Evolutionary conservation across 2,797 vertebrate species (phyloP).

Genomic region (Sciaenops ocellatus): DNA sequence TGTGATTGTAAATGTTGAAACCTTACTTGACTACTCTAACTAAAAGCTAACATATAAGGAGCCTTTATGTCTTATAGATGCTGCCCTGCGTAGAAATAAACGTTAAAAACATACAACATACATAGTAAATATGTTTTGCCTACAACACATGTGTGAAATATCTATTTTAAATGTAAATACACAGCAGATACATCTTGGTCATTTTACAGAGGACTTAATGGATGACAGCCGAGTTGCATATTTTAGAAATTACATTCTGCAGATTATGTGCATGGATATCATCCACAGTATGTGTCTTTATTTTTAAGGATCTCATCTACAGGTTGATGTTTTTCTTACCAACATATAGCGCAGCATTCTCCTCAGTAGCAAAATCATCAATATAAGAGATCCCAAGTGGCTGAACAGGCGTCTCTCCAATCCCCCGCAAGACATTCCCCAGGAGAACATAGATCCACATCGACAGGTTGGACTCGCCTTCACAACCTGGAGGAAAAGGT

Average conservation of each 20-base stretch:
- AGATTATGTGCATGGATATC: neutral
- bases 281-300: neutral
- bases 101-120: too few species aligned
- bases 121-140: too few species aligned
- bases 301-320: neutral
- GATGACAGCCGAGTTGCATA: neutral
- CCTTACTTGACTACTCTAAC: too few species aligned
- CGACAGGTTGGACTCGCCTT: constrained; percentile 79
- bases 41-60: too few species aligned
- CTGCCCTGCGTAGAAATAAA: too few species aligned
- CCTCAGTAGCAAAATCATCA: constrained; percentile 84
- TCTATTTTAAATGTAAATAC: too few species aligned
- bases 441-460: constrained; percentile 86
- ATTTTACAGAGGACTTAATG: neutral
- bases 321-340: constrained; percentile 69
- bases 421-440: constrained; percentile 84
- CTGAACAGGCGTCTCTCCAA: constrained; percentile 83
- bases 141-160: too few species aligned
- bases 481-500: constrained; percentile 70
- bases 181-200: too few species aligned
- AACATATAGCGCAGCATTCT: constrained; percentile 86
- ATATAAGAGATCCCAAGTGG: constrained; percentile 86
- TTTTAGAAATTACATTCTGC: neutral
- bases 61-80: too few species aligned
- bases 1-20: too few species aligned